Base-by-base conservation (phyloP, 2,888 invertebrate genomes). In the Cantharis nigra region DNA sequence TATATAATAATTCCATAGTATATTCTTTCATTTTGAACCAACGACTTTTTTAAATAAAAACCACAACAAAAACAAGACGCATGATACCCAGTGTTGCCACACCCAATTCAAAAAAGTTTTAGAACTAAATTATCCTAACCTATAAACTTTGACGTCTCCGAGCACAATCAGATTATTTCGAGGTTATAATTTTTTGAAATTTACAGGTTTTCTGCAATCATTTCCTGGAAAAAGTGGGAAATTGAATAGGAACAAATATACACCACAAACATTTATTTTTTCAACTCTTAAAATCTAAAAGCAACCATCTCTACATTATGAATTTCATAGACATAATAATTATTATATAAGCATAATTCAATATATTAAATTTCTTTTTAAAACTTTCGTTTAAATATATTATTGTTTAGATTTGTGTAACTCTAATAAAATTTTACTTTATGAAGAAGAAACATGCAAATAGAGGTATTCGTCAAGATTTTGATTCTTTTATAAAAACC, bases 341-440 rank as follows among this genome's bases (percentile, higher is more conserved):
- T 63, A 71, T 71, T 63, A 71, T 74, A 74, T 74, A 75, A 67
- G 75, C 75, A 71, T 75, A 75, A 64, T 75, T 62, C 63, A 71
- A 75, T 75, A 71, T 75, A 75, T 75, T 71, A 71, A 49, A 65
- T 80, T 78, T 81, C 63, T 71, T 71, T 33, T 18, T 75, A 70
- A 70, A 30, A 49, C 49, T 49, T 49, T 49, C 49, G 49, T 84
- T 84, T 85, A 85, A 86, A 86, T 86, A 86, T 86, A 86, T 86
- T 86, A 86, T 84, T 85, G 85, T 85, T 83, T 70, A 63, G 49
- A 49, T 49, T 49, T 74, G 26, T 75, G 80, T 80, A 81, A 80
- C 78, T 78, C 79, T 83, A 84, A 85, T 86, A 86, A 86, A 86
- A 85, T 84, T 84, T 85, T 83, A 84, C 84, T 85, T 82, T 82